Evolutionary conservation across 2,888 invertebrate species (phyloP).

Genomic region (Ischnura elegans): DNA sequence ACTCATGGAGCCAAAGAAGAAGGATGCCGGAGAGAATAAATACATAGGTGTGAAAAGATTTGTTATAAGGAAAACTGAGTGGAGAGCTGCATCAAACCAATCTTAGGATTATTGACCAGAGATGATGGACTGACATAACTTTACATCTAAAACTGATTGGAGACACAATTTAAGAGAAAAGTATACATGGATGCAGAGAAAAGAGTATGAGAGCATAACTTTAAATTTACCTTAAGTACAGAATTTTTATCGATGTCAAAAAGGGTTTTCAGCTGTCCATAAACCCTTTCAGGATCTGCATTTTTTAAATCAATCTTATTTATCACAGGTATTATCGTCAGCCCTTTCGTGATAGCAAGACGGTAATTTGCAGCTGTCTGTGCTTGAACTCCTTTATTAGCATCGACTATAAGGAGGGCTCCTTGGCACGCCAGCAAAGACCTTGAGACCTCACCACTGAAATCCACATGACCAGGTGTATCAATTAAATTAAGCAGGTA

Average conservation of each 20-base stretch:
- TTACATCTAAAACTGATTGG: too few species aligned
- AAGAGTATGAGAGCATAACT: too few species aligned
- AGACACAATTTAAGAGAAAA: too few species aligned
- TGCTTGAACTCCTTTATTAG: conserved; percentile 96
- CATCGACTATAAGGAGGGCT: conserved; percentile 95
- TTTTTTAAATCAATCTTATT: conserved; percentile 98
- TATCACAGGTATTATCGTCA: conserved; percentile 93
- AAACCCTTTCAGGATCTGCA: conserved; percentile 91
- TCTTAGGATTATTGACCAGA: too few species aligned
- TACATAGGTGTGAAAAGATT: too few species aligned
- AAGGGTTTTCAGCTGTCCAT: conserved; percentile 87
- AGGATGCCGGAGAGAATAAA: too few species aligned
- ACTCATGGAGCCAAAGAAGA: too few species aligned
- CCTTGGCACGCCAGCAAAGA: conserved; percentile 97
- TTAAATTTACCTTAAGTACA: conserved; percentile 84
- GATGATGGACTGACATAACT: too few species aligned
- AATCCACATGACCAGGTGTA: conserved; percentile 99
- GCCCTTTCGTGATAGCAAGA: conserved; percentile 89
- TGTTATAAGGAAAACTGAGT: too few species aligned
- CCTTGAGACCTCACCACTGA: conserved; percentile 95
- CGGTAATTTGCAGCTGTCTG: conserved; percentile 99
- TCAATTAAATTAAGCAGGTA: conserved; percentile 97
- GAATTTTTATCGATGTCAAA: conserved; percentile 89
- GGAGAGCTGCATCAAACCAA: too few species aligned
- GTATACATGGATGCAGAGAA: too few species aligned